phyloP scores from a whole-genome alignment of 2,888 invertebrate genomes.

The Parascotia fuliginaria region DNA sequence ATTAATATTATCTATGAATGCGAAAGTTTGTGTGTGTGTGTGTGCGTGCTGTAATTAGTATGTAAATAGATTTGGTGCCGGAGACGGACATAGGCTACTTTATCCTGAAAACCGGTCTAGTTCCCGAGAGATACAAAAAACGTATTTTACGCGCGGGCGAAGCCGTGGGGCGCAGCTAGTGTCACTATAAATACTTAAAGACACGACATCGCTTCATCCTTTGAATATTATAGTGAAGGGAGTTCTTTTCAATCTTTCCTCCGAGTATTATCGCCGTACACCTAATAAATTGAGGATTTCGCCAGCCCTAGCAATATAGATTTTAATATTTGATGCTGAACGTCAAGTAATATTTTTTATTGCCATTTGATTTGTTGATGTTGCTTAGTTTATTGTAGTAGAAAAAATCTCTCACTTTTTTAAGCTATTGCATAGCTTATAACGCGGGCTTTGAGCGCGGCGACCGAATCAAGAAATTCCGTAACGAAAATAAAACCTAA shows the following conservation, averaged over 20 bases:
- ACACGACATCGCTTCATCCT: background rate
- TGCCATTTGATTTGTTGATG: constrained; percentile 17
- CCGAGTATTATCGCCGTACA: background rate
- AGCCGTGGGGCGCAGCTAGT: background rate
- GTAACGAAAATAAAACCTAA: too few species aligned
- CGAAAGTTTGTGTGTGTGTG: too few species aligned
- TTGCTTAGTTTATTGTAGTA: background rate
- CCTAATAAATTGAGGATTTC: constrained; percentile 19
- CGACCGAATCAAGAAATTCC: too few species aligned
- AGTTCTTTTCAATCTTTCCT: background rate
- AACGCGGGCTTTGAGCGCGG: too few species aligned
- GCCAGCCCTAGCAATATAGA: constrained; percentile 18
- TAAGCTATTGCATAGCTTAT: background rate
- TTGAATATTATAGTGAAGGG: constrained; percentile 21
- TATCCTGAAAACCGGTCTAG: too few species aligned
- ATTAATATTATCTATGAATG: too few species aligned
- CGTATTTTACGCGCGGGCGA: too few species aligned
- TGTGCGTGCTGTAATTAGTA: too few species aligned
- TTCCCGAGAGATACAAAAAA: too few species aligned
- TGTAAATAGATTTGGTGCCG: too few species aligned
- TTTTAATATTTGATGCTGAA: constrained; percentile 38
- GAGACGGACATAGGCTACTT: too few species aligned
- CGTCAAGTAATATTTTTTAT: constrained; percentile 28
- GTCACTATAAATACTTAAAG: background rate
- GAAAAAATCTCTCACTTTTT: background rate